Evolutionary conservation across 2,113 vertebrate species (phyloP).

Genomic region (Hemichromis elongatus): DNA sequence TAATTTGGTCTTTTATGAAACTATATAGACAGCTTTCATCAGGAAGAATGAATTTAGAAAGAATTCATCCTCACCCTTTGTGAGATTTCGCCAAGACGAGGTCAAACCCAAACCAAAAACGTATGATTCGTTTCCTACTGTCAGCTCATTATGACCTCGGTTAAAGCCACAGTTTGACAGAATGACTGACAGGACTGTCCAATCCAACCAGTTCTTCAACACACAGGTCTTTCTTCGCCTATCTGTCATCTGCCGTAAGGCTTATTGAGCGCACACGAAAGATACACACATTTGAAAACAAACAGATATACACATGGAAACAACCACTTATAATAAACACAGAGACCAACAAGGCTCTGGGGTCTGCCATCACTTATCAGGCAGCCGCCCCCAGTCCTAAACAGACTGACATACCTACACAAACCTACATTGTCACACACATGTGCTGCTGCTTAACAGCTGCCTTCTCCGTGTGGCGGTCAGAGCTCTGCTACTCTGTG

Average conservation of each 20-base stretch:
- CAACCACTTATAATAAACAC: not conserved
- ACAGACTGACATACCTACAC: slow-evolving; percentile 26
- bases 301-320: slow-evolving; percentile 26
- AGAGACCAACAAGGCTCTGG: not conserved
- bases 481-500: not conserved
- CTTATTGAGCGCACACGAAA: not conserved
- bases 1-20: slow-evolving; percentile 4
- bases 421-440: not conserved
- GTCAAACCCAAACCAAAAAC: not conserved
- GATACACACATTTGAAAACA: not conserved
- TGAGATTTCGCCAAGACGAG: not conserved
- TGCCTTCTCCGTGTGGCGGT: not conserved
- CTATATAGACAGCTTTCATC: not conserved
- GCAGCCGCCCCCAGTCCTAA: not conserved
- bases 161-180: not conserved
- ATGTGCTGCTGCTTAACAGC: not conserved
- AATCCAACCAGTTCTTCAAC: slow-evolving; percentile 27
- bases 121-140: not conserved
- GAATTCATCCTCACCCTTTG: not conserved
- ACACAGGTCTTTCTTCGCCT: slow-evolving; percentile 17
- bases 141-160: not conserved
- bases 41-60: not conserved
- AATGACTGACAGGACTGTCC: not conserved
- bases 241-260: slow-evolving; percentile 10
- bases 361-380: not conserved